A percentile compares a stretch with the other conserved stretches of the same genome.
phyloP scores from a whole-genome alignment of 2,113 vertebrate genomes.

The Chaetorhynchus papuensis region DNA sequence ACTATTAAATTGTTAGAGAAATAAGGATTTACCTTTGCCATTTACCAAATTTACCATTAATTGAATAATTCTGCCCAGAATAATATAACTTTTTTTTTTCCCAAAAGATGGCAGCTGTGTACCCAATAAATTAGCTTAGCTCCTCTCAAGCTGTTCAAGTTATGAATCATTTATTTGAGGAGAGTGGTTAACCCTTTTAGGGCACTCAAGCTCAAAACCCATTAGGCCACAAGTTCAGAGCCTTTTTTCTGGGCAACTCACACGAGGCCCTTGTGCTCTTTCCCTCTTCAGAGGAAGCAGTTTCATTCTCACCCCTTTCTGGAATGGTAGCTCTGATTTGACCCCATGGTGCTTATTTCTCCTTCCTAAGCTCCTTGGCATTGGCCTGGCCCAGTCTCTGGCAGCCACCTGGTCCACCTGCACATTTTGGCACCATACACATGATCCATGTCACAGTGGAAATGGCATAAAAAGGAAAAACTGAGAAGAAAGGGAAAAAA shows the following conservation, averaged over 20 bases:
- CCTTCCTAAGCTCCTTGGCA: background rate
- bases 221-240: background rate
- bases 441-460: background rate
- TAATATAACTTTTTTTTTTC: background rate
- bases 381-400: background rate
- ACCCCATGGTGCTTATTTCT: background rate
- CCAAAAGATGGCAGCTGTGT: background rate
- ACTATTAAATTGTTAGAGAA: background rate
- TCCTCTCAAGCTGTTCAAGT: background rate
- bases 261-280: background rate
- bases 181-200: background rate
- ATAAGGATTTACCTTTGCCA: background rate
- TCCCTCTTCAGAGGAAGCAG: background rate
- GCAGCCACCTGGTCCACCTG: background rate
- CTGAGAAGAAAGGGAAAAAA: background rate
- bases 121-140: background rate
- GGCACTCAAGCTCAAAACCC: background rate
- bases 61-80: background rate
- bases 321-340: background rate
- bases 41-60: background rate
- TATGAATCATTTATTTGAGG: background rate
- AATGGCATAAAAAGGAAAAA: background rate
- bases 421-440: background rate
- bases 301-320: background rate
- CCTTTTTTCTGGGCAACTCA: background rate